Evolutionary conservation across 64 coral and sea anemone genomes (phyloP).

Genomic region (Pachyseris speciosa): DNA sequence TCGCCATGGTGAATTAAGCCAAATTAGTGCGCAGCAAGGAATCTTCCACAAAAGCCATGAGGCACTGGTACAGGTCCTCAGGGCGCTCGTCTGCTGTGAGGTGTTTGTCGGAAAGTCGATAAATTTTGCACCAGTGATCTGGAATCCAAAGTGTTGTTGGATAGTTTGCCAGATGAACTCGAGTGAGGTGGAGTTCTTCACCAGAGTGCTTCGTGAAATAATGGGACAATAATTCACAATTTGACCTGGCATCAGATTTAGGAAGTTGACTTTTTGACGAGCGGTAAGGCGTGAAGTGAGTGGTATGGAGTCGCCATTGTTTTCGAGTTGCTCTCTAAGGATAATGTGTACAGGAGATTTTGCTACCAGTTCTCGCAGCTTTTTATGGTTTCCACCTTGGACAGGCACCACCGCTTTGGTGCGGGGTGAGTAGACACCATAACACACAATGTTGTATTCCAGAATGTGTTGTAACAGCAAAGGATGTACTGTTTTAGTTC

Average conservation of each 20-base stretch:
- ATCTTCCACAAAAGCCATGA: constrained; percentile 40
- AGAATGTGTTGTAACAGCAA: constrained; percentile 20
- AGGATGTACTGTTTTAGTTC: constrained; percentile 13
- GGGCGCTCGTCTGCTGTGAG: constrained; percentile 27
- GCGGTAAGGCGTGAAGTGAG: constrained; percentile 17
- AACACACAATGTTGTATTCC: neutral
- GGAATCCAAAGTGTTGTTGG: constrained; percentile 53
- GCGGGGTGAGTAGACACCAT: constrained; percentile 41
- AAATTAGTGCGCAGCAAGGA: constrained; percentile 13
- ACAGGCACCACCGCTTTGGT: constrained; percentile 39
- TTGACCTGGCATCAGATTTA: constrained; percentile 38
- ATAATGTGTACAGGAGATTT: constrained; percentile 41
- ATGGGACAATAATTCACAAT: constrained; percentile 53
- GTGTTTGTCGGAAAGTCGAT: constrained; percentile 55
- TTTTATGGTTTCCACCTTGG: constrained; percentile 37
- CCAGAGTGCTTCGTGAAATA: constrained; percentile 34
- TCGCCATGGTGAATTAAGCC: constrained; percentile 40
- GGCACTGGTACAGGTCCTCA: constrained; percentile 33
- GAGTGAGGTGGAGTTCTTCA: constrained; percentile 46
- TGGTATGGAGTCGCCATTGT: constrained; percentile 11
- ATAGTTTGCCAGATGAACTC: constrained; percentile 35
- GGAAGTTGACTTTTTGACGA: constrained; percentile 44
- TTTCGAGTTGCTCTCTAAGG: constrained; percentile 36
- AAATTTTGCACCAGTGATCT: constrained; percentile 34
- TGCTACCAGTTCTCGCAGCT: constrained; percentile 55